phyloP scores from a whole-genome alignment of 2,797 vertebrate species.

The Tokudaia muenninki region DNA sequence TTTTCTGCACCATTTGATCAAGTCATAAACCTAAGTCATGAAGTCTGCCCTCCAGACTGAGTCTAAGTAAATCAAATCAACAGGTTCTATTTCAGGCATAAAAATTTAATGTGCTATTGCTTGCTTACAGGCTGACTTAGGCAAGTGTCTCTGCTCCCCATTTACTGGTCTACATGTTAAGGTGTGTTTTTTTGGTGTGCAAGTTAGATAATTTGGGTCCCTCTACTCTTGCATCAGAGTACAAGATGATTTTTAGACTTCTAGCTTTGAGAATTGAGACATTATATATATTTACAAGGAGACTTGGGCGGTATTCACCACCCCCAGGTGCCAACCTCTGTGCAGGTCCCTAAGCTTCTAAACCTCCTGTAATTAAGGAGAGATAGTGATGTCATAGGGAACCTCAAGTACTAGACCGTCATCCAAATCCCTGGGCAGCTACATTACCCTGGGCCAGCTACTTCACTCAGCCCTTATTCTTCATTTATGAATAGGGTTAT shows the following conservation, averaged over 20 bases:
- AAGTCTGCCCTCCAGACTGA: constrained; percentile 82
- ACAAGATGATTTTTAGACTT: not conserved
- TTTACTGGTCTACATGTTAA: constrained; percentile 21
- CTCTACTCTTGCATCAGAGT: constrained; percentile 2
- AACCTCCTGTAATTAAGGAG: not conserved
- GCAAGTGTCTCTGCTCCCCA: constrained; percentile 71
- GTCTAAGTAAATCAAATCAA: constrained; percentile 81
- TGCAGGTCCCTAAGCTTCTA: not conserved
- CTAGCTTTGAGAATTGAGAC: not conserved
- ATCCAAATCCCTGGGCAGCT: not conserved
- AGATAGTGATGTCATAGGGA: not conserved
- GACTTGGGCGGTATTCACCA: not conserved
- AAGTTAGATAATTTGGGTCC: not conserved
- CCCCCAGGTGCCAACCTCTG: not conserved
- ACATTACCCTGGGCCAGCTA: not conserved
- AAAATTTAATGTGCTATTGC: constrained; percentile 84
- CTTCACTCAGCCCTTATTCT: not conserved
- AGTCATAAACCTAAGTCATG: constrained; percentile 85
- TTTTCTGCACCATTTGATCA: constrained; percentile 83
- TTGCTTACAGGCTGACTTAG: constrained; percentile 73
- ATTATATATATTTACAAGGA: not conserved
- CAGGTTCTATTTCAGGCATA: constrained; percentile 83
- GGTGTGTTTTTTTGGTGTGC: not conserved
- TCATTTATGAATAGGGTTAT: not conserved
- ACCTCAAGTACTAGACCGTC: not conserved